phyloP scores from a whole-genome alignment of 2,113 vertebrate genomes.

The Lophotis ruficrista region DNA sequence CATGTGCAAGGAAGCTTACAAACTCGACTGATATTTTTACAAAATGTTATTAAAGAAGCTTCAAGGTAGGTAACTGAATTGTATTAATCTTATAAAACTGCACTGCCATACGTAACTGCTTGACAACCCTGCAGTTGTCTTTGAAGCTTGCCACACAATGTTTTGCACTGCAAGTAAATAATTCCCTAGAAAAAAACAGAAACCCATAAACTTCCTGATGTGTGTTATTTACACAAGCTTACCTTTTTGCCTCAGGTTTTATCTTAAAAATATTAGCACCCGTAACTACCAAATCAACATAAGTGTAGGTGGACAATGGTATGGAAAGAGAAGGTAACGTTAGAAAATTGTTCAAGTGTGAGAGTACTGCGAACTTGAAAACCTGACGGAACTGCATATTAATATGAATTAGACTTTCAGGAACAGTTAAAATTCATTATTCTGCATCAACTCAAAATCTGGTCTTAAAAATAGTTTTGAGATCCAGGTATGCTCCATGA shows the following conservation, averaged over 20 bases:
- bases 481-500: not conserved
- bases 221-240: not conserved
- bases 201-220: not conserved
- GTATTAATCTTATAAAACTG: not conserved
- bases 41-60: constrained; percentile 96
- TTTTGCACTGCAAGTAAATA: not conserved
- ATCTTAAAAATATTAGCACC: not conserved
- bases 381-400: not conserved
- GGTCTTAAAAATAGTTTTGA: not conserved
- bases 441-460: not conserved
- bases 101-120: not conserved
- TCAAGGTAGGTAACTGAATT: constrained; percentile 80
- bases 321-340: not conserved
- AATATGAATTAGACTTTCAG: not conserved
- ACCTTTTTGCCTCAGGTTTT: not conserved
- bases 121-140: not conserved
- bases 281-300: not conserved
- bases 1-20: constrained; percentile 94
- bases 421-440: not conserved
- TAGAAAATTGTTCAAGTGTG: not conserved
- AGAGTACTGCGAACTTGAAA: not conserved
- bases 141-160: not conserved
- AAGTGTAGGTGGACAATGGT: not conserved
- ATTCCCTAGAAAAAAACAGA: not conserved
- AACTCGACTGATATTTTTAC: constrained; percentile 90